Base-by-base conservation (phyloP, 2,113 vertebrate species). In the Rissa tridactyla region DNA sequence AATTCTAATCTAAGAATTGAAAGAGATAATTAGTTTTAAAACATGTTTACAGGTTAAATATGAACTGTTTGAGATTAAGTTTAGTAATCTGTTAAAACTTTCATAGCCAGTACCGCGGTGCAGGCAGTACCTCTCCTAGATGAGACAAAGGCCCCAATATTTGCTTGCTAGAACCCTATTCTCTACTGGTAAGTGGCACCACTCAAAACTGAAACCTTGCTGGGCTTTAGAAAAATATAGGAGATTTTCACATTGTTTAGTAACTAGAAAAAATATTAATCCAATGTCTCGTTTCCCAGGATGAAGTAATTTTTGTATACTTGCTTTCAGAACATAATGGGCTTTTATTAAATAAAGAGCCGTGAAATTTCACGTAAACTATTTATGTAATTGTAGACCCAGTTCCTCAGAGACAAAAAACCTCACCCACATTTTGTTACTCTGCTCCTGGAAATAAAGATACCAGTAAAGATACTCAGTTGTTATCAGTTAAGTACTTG, bases 21-120 rank as follows among this genome's bases (percentile, higher is more conserved):
- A 88, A 65, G 5, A 81, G 7, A 7, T 36, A 32, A 44, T 26
- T 29, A 36, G 9, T 75, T 52, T 88, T 32, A 38, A 77, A 71
- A 61, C 17, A 30, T 2, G 5, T 36, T 52, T 72, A 72, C 34
- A 62, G 18, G 34, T 93, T 77, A 77, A 77, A 71, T 22, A 77
- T 17, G 29, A 93, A 68, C 18, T 40, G 13, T 30, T 18, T 71
- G 38, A 84, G 34, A 47, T 71, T 14, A 65, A 46, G 2, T 3
- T 73, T 42, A 52, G 47, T 13, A 27, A 61, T 51, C 32, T 38
- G 26, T 52, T 57, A 73, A 13, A 58, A 34, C 19, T 46, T 68
- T 25, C n/a, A 32, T 7, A 61, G 27, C 32, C 1, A 0, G 14
- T 36, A 40, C 30, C 30, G n/a, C 1, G 0, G 29, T 9, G 5